Conservation (phyloP, 2,113 vertebrate genomes). For the Cyprinodon tularosa region DNA sequence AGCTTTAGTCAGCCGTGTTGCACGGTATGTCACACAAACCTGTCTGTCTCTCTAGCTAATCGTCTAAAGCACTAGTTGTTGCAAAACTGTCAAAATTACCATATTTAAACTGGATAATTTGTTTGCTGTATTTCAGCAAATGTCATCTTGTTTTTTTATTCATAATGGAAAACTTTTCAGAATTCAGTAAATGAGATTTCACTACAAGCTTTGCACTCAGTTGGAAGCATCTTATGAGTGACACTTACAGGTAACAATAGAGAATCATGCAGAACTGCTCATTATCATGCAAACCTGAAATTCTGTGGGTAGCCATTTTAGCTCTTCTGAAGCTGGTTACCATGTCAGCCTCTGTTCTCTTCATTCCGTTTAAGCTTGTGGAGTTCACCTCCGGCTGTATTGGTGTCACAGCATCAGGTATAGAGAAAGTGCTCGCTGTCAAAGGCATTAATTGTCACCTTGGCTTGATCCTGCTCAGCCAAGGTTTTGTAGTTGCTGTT, state of each 20-base stretch:
- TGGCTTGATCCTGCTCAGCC: slow-evolving; percentile 36
- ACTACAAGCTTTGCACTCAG: not conserved
- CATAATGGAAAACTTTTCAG: not conserved
- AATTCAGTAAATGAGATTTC: not conserved
- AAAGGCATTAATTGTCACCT: slow-evolving; percentile 58
- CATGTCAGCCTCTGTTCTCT: slow-evolving; percentile 39
- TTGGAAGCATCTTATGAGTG: slow-evolving; percentile 10
- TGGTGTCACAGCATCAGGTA: slow-evolving; percentile 57
- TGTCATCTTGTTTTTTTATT: not conserved
- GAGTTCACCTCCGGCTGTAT: slow-evolving; percentile 58
- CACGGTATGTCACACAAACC: slow-evolving; percentile 51
- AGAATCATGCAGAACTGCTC: slow-evolving; percentile 25
- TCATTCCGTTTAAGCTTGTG: slow-evolving; percentile 11
- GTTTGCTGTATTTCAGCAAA: not conserved
- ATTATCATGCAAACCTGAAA: slow-evolving; percentile 49
- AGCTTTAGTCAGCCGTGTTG: slow-evolving; percentile 34
- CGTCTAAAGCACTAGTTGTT: no score
- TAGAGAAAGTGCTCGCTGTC: slow-evolving; percentile 73
- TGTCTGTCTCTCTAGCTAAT: no score
- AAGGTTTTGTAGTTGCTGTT: slow-evolving; percentile 54
- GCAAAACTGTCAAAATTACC: not conserved
- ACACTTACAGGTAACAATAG: slow-evolving; percentile 20
- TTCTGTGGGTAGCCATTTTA: slow-evolving; percentile 58
- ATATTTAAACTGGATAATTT: not conserved
- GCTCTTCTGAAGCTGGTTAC: slow-evolving; percentile 45